phyloP scores from a whole-genome alignment of 2,797 vertebrate species.

The Gastrophryne carolinensis region DNA sequence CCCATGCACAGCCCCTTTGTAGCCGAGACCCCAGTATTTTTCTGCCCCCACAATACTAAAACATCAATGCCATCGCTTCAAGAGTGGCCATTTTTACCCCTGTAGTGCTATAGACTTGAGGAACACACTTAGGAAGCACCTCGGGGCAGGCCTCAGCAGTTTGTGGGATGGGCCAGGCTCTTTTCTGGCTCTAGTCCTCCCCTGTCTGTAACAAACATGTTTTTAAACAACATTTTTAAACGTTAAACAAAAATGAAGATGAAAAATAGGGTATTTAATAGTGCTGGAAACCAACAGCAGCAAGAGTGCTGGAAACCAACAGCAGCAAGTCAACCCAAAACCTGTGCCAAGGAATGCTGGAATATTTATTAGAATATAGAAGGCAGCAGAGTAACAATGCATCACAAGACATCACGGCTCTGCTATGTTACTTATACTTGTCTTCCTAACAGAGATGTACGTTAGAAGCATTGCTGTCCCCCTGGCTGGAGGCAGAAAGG shows the following conservation, averaged over 20 bases:
- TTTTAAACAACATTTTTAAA: neutral
- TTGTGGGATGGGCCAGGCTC: too few species aligned
- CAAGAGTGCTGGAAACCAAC: too few species aligned
- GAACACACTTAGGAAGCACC: too few species aligned
- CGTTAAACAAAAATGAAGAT: neutral
- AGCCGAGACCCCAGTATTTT: too few species aligned
- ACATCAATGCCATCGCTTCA: too few species aligned
- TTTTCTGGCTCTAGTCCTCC: too few species aligned
- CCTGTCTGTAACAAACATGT: neutral
- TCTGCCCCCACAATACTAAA: too few species aligned
- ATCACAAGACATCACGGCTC: neutral
- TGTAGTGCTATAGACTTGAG: too few species aligned
- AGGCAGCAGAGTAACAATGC: neutral
- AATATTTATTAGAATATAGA: neutral
- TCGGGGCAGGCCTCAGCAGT: too few species aligned
- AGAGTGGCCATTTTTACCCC: too few species aligned
- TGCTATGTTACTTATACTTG: neutral
- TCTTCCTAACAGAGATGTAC: neutral
- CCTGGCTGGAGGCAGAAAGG: neutral
- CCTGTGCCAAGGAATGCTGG: neutral
- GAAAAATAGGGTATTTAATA: neutral
- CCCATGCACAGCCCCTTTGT: too few species aligned
- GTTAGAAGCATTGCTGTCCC: neutral
- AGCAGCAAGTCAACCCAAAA: neutral
- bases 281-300: too few species aligned